These are phyloP conservation scores for Rhynchomys soricoides DNA, from an alignment of 2,113 vertebrate genomes.

Conservation along the genomic window DNA sequence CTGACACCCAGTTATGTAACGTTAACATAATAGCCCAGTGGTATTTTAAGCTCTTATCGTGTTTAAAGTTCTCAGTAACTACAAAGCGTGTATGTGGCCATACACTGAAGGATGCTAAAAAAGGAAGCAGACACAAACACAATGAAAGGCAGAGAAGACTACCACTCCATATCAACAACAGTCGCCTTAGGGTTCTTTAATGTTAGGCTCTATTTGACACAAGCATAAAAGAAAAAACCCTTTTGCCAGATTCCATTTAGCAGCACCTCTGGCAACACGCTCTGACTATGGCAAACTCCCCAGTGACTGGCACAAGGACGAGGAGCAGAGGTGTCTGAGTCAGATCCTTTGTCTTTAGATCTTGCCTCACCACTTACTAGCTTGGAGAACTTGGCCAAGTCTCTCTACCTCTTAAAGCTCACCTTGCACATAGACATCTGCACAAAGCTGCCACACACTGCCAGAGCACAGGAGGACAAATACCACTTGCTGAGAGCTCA, in stretches of 20 bases:
- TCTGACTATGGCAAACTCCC: neutral
- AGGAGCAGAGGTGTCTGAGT: neutral
- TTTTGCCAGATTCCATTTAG: neutral
- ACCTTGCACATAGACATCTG: neutral
- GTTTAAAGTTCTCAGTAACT: slow-evolving; percentile 3
- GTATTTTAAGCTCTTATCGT: slow-evolving; percentile 28
- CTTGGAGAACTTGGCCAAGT: neutral
- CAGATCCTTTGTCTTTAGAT: neutral
- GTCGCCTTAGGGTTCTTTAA: neutral
- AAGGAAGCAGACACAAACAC: neutral
- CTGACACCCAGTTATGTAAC: slow-evolving; percentile 40
- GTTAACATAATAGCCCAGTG: neutral
- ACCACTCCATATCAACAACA: neutral
- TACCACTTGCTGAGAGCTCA: neutral
- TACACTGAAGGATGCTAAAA: neutral
- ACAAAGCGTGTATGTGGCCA: neutral
- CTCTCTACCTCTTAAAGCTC: slow-evolving; percentile 11
- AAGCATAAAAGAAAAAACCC: neutral
- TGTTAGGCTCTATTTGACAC: neutral
- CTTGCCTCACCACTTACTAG: neutral
- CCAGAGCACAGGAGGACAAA: neutral
- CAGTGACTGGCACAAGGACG: neutral
- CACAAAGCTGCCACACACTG: neutral
- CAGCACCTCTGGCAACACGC: neutral
- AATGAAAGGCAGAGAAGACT: neutral